Conservation (phyloP, 2,113 vertebrate genomes). For the Thymallus thymallus region DNA sequence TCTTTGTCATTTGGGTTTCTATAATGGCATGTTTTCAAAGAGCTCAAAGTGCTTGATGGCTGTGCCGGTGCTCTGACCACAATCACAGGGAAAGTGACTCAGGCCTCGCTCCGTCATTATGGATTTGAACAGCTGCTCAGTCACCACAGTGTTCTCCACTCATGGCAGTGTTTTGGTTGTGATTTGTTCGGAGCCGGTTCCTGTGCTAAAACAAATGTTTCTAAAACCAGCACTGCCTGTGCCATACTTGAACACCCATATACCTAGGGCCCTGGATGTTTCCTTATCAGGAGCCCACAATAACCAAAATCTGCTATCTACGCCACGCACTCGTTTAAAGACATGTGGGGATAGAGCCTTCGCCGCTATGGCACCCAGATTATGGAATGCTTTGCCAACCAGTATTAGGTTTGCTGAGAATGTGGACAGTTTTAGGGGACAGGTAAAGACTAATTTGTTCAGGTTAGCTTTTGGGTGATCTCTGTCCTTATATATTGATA, state of each 20-base stretch:
- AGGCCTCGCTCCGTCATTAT: conserved; percentile 13
- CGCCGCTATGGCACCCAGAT: too few species aligned
- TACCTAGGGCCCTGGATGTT: too few species aligned
- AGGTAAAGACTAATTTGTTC: too few species aligned
- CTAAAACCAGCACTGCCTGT: background rate
- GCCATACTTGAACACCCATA: background rate
- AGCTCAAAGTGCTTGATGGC: background rate
- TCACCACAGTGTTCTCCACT: background rate
- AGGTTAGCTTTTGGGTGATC: too few species aligned
- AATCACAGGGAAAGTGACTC: conserved; percentile 26
- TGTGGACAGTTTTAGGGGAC: too few species aligned
- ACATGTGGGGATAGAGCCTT: too few species aligned
- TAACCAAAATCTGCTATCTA: too few species aligned
- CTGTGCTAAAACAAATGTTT: background rate
- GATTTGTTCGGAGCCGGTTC: background rate
- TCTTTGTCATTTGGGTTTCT: conserved; percentile 4
- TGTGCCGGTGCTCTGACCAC: conserved; percentile 17
- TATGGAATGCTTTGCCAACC: too few species aligned
- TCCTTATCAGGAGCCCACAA: too few species aligned
- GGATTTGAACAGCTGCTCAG: conserved; percentile 32
- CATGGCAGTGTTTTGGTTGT: background rate
- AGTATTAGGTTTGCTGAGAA: too few species aligned
- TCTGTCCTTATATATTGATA: too few species aligned
- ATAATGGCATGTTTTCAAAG: background rate
- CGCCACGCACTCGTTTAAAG: too few species aligned